Base-by-base conservation (phyloP, 1,140 invertebrate genomes). In the Drosophila funebris region DNA sequence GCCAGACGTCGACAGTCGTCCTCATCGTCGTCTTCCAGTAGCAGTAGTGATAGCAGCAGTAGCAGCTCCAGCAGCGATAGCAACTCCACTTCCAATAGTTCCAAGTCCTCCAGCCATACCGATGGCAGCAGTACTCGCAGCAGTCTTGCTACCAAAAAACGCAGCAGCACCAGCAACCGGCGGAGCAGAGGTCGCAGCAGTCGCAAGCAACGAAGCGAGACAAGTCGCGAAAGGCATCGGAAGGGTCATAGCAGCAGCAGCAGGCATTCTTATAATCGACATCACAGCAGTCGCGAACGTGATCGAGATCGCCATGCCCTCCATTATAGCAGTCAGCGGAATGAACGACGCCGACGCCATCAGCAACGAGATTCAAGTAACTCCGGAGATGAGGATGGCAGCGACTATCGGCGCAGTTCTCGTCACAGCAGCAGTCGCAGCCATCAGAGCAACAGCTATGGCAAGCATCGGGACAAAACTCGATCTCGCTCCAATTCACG, bases 401-500 rank as follows among this genome's bases (percentile, higher is more conserved):
- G 56, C 16, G 36, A 52, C 18, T 52, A 81, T 18, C 61, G 63
- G 8, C 75, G 64, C 4, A 67, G 63, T 9, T 72, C 74, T 5
- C 62, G 78, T 0, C 78, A 72, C 7, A 61, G 76, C 36, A 78
- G 61, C 22, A 73, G 74, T 20, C 61, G 76, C 11, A 56, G 76
- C 36, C 67, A 80, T 3, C 71, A 85, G 16, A 75, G 76, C 41
- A 83, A 54, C 48, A 76, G 68, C 33, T 57, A 68, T 52, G 43
- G 61, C 18, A 74, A 71, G 2, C 61, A 73, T 31, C 58, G 76
- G 5, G 43, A 56, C 1, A 53, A 62, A 20, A 68, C 83, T 27
- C 77, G 83, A 56, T 88, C 83, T 6, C 83, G 84, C 14, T 88
- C 83, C 27, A 76, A 79, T 20, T 83, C 82, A n/a, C 78, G 82